These are phyloP conservation scores for Bombus soroeensis DNA, from an alignment of 1,140 invertebrate genomes.

Conservation along the genomic window DNA sequence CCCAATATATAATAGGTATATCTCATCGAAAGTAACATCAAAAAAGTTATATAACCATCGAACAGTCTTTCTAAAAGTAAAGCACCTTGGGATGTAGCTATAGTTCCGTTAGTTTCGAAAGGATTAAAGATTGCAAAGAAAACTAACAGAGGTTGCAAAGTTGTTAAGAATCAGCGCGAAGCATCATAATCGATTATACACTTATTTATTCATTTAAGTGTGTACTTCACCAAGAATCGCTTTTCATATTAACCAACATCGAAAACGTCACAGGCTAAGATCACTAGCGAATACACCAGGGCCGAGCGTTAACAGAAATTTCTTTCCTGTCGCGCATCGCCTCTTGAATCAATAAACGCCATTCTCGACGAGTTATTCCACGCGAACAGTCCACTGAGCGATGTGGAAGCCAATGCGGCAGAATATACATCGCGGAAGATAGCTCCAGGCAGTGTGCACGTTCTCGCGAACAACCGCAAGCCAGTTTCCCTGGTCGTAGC, in stretches of 20 bases:
- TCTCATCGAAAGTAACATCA: background rate
- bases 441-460: background rate
- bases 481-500: background rate
- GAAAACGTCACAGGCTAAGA: background rate
- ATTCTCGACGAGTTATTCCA: conserved; percentile 17
- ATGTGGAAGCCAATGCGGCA: background rate
- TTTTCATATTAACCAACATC: background rate
- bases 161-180: background rate
- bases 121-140: background rate
- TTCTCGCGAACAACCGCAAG: background rate
- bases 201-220: background rate
- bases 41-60: background rate
- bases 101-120: background rate
- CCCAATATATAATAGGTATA: background rate
- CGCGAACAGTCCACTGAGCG: conserved; percentile 34
- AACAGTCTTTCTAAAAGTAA: background rate
- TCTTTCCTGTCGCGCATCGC: background rate
- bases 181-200: background rate
- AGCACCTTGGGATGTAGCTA: background rate
- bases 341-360: conserved; percentile 32
- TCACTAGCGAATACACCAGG: background rate
- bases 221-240: background rate
- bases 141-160: background rate
- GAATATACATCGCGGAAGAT: conserved; percentile 20
- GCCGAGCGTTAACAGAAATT: conserved; percentile 15